These are phyloP conservation scores for Allygus modestus DNA, from an alignment of 2,888 invertebrate species.

Conservation along the genomic window DNA sequence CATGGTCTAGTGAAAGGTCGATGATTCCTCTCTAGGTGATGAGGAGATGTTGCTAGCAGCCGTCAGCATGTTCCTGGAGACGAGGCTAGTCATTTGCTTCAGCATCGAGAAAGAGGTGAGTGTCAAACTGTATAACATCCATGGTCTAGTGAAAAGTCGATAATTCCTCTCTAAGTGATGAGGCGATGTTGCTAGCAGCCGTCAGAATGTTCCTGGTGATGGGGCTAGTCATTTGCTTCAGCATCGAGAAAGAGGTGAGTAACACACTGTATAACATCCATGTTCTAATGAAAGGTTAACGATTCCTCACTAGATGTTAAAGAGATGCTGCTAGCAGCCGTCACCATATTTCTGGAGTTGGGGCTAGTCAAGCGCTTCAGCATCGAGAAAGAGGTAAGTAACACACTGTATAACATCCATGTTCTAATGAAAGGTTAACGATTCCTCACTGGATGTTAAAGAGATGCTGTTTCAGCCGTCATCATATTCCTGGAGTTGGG, in stretches of 20 bases:
- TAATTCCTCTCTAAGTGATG: conserved; percentile 76
- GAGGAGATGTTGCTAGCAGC: conserved; percentile 76
- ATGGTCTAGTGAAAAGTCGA: no score
- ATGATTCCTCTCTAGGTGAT: conserved; percentile 76
- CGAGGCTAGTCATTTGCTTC: conserved; percentile 75
- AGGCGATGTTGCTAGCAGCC: conserved; percentile 76
- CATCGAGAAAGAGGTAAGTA: conserved; percentile 75
- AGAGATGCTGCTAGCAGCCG: conserved; percentile 76
- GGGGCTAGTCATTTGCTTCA: conserved; percentile 75
- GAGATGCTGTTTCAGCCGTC: conserved; percentile 76
- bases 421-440: no score
- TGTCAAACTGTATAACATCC: neutral
- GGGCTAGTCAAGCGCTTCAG: conserved; percentile 75
- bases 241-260: conserved; percentile 75
- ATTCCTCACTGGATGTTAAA: conserved; percentile 76
- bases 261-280: no score
- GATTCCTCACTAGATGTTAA: conserved; percentile 76
- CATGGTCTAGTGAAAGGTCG: no score
- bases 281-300: no score
- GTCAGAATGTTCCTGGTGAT: conserved; percentile 76
- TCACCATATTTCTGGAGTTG: conserved; percentile 76
- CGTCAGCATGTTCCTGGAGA: conserved; percentile 76
- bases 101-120: conserved; percentile 76
- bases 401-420: no score
- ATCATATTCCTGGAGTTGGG: conserved; percentile 76